Conservation (phyloP, 2,888 invertebrate genomes). For the Trichopoda pennipes region DNA sequence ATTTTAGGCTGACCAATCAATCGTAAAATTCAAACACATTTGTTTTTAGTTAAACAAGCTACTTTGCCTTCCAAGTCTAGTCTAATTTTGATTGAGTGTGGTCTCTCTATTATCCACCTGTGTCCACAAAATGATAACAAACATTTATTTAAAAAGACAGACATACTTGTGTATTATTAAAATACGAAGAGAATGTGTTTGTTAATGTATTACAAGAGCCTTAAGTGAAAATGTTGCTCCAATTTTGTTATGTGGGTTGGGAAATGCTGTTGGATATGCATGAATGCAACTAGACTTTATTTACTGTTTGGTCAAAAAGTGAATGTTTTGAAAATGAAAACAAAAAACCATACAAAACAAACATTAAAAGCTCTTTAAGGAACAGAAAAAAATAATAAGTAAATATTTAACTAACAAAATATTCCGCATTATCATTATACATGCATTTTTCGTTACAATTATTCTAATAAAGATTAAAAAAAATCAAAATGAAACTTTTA, state of each 20-base stretch:
- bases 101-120: constrained; percentile 22
- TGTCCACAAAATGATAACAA: constrained; percentile 31
- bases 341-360: constrained; percentile 10
- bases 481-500: constrained; percentile 24
- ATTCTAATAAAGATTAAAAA: constrained; percentile 32
- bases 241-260: constrained; percentile 48
- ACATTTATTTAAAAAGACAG: neutral
- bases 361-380: constrained; percentile 41
- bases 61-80: too few relatives aligned
- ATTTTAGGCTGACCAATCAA: too few relatives aligned
- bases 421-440: constrained; percentile 46
- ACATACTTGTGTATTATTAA: neutral
- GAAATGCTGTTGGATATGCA: neutral
- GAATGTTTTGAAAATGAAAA: constrained; percentile 28
- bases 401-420: constrained; percentile 55
- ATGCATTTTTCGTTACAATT: constrained; percentile 49
- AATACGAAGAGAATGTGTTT: constrained; percentile 21
- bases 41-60: too few relatives aligned
- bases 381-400: constrained; percentile 3
- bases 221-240: constrained; percentile 53
- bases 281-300: constrained; percentile 44
- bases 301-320: constrained; percentile 50
- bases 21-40: too few relatives aligned
- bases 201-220: constrained; percentile 31
- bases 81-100: neutral